Evolutionary conservation across 2,888 invertebrate genomes (phyloP), one percentile per base, ranked within the genome.

Genomic region (Drosophila picticornis): DNA sequence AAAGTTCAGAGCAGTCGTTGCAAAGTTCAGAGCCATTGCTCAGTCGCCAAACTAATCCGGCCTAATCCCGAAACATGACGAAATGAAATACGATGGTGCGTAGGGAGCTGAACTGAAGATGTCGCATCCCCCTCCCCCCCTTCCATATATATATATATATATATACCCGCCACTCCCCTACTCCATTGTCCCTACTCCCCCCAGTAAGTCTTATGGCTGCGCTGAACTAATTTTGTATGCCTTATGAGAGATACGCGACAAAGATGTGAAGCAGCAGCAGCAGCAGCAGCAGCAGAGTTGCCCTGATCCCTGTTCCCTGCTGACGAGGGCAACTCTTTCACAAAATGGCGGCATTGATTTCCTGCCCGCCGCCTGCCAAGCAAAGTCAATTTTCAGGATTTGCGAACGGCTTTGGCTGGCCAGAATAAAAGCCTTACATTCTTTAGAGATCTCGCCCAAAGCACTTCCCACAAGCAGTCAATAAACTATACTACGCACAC

Each of bases 61-160:
- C 83, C 80, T 92, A 92, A 92, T 91, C 92, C 91, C 85, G 83
- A 83, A 91, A 91, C 92, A 92, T 92, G 92, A 92, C 91, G 92
- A 91, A 92, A 92, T 92, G 91, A 92, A 92, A 91, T 92, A 91
- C 91, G 90, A 91, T 83, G 86, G 84, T 86, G 88, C 86, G 84
- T 81, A 84, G 84, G 83, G 84, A 80, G 81, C 72, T 13, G 59
- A 46, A 46, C 55, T 65, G 60, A 65, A 70, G 72, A 72, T 75
- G 75, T 70, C 74, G 71, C 46, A 46, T 25, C 9, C 46, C 16
- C 46, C 4, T 13, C 13, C 43, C 22, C 43, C 46, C 2, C 38
- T 22, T 53, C 46, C 25, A 22, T 16, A 22, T 34, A 29, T 27
- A 48, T 16, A 32, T 16, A 22, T 19, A 51, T 38, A 58, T 60